A percentile compares a stretch with the other conserved stretches of the same genome.
Conservation (phyloP, 2,113 vertebrate genomes). For the Thunnus thynnus region DNA sequence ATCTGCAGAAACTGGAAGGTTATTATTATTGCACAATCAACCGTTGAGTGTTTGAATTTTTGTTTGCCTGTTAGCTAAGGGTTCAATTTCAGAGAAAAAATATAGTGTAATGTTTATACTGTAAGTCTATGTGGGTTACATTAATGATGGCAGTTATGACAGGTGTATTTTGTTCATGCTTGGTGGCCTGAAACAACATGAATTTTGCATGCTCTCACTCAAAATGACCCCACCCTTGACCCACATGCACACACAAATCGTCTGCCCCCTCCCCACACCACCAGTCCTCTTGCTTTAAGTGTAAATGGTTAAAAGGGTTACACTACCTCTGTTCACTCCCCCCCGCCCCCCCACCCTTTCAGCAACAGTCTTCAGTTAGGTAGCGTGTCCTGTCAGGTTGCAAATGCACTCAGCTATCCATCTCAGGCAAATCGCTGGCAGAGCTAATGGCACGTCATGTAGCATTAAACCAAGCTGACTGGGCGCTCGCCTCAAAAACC, state of each 20-base stretch:
- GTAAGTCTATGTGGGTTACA: not conserved
- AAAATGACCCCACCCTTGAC: slow-evolving; percentile 33
- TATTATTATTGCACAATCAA: no score
- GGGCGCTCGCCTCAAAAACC: slow-evolving; percentile 40
- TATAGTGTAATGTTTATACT: not conserved
- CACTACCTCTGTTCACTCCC: slow-evolving; percentile 9
- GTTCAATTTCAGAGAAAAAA: not conserved
- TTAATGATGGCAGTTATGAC: slow-evolving; percentile 43
- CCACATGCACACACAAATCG: slow-evolving; percentile 33
- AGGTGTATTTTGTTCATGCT: slow-evolving; percentile 47
- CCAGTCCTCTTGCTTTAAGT: slow-evolving; percentile 31
- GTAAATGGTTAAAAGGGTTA: slow-evolving; percentile 59
- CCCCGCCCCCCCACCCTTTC: slow-evolving; percentile 2
- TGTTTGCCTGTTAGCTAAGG: not conserved
- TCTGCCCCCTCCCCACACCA: not conserved
- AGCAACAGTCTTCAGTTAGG: slow-evolving; percentile 37
- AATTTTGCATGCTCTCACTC: slow-evolving; percentile 43
- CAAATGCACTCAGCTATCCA: slow-evolving; percentile 68
- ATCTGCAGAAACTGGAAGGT: no score
- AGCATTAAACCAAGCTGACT: slow-evolving; percentile 60
- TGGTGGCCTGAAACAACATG: slow-evolving; percentile 37
- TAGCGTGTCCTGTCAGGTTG: slow-evolving; percentile 60
- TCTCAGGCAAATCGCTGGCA: slow-evolving; percentile 48
- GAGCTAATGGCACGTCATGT: slow-evolving; percentile 72
- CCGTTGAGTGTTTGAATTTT: no score